A percentile compares a stretch with the other conserved stretches of the same genome.
phyloP scores from a whole-genome alignment of 2,797 vertebrate genomes.

The Naso thynnoides region DNA sequence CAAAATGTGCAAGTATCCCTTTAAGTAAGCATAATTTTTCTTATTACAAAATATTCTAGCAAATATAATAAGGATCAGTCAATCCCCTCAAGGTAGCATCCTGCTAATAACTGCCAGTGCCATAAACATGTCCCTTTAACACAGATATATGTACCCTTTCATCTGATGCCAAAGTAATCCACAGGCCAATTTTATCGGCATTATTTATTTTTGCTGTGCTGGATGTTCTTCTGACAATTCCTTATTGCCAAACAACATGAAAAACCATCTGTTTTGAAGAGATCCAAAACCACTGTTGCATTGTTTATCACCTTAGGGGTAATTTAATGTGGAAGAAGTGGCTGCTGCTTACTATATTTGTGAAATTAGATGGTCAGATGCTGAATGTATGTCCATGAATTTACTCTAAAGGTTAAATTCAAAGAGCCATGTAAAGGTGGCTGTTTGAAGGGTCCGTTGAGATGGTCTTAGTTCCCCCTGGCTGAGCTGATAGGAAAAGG shows the following conservation, averaged over 20 bases:
- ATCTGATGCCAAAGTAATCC: conserved; percentile 54
- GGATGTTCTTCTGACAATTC: conserved; percentile 57
- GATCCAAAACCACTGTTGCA: conserved; percentile 29
- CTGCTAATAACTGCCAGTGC: conserved; percentile 27
- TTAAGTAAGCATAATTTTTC: background rate
- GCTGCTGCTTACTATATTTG: conserved; percentile 34
- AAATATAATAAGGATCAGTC: conserved; percentile 6
- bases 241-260: conserved; percentile 52
- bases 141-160: conserved; percentile 40
- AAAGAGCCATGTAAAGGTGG: conserved; percentile 47
- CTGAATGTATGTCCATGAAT: conserved; percentile 36
- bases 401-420: conserved; percentile 54
- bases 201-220: conserved; percentile 42
- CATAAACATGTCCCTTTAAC: conserved; percentile 37
- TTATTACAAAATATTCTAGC: conserved; percentile 15
- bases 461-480: conserved; percentile 70
- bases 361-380: conserved; percentile 47
- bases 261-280: conserved; percentile 48
- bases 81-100: conserved; percentile 22
- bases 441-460: conserved; percentile 68
- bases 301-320: conserved; percentile 43
- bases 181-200: conserved; percentile 42
- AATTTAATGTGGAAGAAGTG: conserved; percentile 32
- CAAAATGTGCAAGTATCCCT: background rate
- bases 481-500: conserved; percentile 59